Base-by-base conservation (phyloP, 2,113 vertebrate genomes). In the Boulengerochromis microlepis region DNA sequence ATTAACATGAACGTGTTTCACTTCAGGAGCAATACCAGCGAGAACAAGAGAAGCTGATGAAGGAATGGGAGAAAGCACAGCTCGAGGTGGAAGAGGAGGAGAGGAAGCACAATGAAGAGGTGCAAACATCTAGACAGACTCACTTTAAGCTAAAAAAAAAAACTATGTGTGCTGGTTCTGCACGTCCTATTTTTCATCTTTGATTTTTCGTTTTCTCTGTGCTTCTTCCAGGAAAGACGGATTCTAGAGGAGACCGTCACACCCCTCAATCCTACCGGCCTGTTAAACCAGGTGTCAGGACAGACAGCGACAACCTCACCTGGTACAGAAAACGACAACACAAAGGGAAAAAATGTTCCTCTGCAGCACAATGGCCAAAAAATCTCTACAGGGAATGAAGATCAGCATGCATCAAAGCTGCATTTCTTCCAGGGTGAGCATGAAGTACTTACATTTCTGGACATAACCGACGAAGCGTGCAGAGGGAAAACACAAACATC, bases 11-110 rank as follows among this genome's bases (percentile, higher is more conserved):
- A 7, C 2, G 2, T 54, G 4, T 92, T 45, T 83, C 29, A 86
- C 10, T 91, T 45, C 71, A 99, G 98, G 98, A 99, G 87, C 97
- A 97, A 88, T 99, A 99, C 91, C 96, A 98, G 95, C 97, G 94
- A 91, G 98, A 99, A 45, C 98, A 99, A 93, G 97, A 98, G 94
- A 98, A 98, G 93, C 96, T 99, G 91, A 99, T 98, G 94, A 96
- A 97, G 88, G 99, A 99, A 90, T 99, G 99, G 99, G 98, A 99
- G 93, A 98, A 96, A 85, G 98, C 99, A 4, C 99, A 99, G 88
- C 97, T 96, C 52, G 99, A 99, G 92, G 99, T 99, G 82, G 97
- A 98, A 93, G 98, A 99, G 90, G 98, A 99, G 80, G 99, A 98
- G 26, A 97, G 98, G 71, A 98, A 97, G 96, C 98, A 99, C 93